Evolutionary conservation across 2,113 vertebrate genomes (phyloP).

Genomic region (Thermophis baileyi): DNA sequence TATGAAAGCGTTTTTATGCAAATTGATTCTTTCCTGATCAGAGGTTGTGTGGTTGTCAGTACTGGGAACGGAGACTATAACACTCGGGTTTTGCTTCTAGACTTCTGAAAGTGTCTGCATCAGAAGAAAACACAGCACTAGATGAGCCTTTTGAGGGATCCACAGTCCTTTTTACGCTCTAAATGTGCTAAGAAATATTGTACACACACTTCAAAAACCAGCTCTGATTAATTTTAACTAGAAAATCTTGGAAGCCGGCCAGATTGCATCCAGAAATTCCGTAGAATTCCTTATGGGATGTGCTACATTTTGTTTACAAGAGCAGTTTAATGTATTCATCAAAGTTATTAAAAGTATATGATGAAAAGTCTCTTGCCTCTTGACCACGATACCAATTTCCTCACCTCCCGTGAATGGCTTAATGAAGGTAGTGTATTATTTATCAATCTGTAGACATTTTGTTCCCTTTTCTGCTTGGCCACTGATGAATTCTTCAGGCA

Average conservation of each 20-base stretch:
- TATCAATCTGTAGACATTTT: constrained; percentile 39
- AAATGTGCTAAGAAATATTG: constrained; percentile 3
- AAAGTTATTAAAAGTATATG: constrained; percentile 27
- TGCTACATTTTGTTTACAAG: constrained; percentile 13
- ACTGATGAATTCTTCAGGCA: constrained; percentile 37
- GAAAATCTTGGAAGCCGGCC: background rate
- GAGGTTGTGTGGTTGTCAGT: background rate
- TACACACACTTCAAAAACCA: background rate
- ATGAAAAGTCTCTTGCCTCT: constrained; percentile 33
- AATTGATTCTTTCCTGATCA: background rate
- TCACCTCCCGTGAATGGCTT: constrained; percentile 11
- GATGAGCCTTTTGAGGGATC: background rate
- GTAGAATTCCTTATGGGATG: background rate
- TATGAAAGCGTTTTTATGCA: background rate
- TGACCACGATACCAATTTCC: constrained; percentile 20
- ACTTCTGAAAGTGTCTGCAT: background rate
- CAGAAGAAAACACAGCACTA: background rate
- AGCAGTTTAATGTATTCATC: constrained; percentile 44
- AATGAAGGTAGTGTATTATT: constrained; percentile 39
- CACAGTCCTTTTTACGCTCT: background rate
- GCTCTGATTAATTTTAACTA: background rate
- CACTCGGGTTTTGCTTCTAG: background rate
- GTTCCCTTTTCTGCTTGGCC: constrained; percentile 38
- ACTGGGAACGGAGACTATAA: background rate
- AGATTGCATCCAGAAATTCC: constrained; percentile 24